phyloP scores from a whole-genome alignment of 2,797 vertebrate species.

The Decapterus maruadsi region DNA sequence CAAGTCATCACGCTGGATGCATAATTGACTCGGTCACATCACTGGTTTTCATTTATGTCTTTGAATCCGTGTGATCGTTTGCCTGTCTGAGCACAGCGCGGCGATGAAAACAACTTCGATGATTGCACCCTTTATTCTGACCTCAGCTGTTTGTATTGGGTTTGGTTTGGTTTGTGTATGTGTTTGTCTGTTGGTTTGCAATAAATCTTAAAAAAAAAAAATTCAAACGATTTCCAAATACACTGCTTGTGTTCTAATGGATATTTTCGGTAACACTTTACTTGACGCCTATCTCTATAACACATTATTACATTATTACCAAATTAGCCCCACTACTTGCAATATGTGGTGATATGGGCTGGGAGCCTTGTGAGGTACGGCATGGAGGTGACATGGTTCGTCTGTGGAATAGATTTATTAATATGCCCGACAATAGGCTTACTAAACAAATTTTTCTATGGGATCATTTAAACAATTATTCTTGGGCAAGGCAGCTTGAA shows the following conservation, averaged over 20 bases:
- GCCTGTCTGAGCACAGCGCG: conserved; percentile 32
- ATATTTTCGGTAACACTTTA: too few relatives aligned
- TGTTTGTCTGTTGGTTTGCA: conserved; percentile 11
- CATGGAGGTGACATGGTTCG: too few relatives aligned
- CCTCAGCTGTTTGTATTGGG: conserved; percentile 16
- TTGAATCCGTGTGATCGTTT: conserved; percentile 25
- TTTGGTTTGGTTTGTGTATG: conserved; percentile 22
- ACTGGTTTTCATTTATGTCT: conserved; percentile 31
- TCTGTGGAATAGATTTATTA: too few relatives aligned
- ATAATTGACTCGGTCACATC: conserved; percentile 33
- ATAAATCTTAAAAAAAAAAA: neutral
- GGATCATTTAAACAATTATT: too few relatives aligned
- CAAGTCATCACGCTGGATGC: conserved; percentile 25
- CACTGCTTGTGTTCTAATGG: neutral
- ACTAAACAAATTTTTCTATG: too few relatives aligned
- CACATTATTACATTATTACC: too few relatives aligned
- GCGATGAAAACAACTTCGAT: conserved; percentile 44
- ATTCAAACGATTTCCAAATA: neutral
- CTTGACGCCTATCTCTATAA: too few relatives aligned
- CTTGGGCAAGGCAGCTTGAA: too few relatives aligned
- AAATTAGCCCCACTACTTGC: too few relatives aligned
- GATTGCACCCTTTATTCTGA: conserved; percentile 35
- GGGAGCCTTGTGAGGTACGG: too few relatives aligned
- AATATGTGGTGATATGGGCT: too few relatives aligned
- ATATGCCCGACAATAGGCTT: too few relatives aligned